Evolutionary conservation across 92 coral and sea anemone genomes (phyloP).

Genomic region (Phenganax marumi): DNA sequence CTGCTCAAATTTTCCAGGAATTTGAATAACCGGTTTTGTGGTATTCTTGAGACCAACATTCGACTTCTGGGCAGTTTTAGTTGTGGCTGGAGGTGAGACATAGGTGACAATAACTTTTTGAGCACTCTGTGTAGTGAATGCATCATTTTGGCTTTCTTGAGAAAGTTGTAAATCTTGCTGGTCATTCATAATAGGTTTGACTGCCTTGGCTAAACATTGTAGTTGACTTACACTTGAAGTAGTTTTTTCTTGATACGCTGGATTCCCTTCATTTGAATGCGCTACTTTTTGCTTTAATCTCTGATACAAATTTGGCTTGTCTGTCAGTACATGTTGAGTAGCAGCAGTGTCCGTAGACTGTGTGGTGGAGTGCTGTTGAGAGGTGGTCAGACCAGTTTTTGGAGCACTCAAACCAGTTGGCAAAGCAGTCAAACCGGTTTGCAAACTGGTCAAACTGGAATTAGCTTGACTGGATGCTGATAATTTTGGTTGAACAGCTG

Average conservation of each 20-base stretch:
- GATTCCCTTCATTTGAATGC: neutral
- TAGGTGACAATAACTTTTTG: neutral
- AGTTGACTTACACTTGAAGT: neutral
- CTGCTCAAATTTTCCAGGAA: neutral
- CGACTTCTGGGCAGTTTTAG: neutral
- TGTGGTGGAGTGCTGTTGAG: neutral
- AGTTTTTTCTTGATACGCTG: neutral
- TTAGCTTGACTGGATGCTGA: neutral
- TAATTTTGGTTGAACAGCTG: neutral
- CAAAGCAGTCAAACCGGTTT: slow-evolving; percentile 1
- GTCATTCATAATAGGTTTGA: neutral
- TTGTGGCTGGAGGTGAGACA: neutral
- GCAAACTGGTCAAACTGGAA: neutral
- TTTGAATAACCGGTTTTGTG: neutral
- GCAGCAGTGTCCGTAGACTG: neutral
- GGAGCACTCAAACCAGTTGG: neutral
- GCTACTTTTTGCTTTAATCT: neutral
- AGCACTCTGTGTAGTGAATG: neutral
- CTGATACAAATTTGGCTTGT: slow-evolving; percentile 9
- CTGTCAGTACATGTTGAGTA: neutral
- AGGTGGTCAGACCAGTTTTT: neutral
- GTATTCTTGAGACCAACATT: neutral
- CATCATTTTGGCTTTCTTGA: neutral
- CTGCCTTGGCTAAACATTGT: neutral
- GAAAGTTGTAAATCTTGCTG: neutral